Percentiles rank a stretch among this genome's conserved stretches.
Conservation (phyloP, 2,113 vertebrate species). For the Heterocephalus glaber region DNA sequence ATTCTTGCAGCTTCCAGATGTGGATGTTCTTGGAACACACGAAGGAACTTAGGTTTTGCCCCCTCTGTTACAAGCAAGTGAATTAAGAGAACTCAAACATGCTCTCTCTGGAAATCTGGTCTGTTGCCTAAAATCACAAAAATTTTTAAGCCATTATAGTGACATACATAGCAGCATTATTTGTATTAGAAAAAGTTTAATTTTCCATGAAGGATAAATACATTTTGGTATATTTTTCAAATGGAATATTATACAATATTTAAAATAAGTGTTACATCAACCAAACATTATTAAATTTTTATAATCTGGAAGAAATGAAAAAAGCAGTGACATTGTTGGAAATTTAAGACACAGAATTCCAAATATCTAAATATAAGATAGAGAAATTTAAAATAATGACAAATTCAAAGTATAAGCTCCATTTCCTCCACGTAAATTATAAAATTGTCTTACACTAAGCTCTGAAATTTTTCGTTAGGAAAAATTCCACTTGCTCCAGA, state of each 20-base stretch:
- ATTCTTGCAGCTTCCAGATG: neutral
- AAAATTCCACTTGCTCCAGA: neutral
- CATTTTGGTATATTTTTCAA: neutral
- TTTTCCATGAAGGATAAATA: neutral
- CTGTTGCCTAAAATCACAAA: neutral
- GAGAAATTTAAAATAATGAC: neutral
- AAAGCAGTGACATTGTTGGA: neutral
- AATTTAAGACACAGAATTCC: conserved; percentile 8
- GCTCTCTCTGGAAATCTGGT: neutral
- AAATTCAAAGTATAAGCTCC: neutral
- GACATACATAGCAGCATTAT: neutral
- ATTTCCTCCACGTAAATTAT: neutral
- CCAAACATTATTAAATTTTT: neutral
- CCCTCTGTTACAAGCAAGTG: neutral
- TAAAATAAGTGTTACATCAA: neutral
- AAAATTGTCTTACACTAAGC: neutral
- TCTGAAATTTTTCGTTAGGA: neutral
- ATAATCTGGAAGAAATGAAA: neutral
- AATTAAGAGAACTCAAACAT: neutral
- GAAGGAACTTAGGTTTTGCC: neutral
- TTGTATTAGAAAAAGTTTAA: neutral
- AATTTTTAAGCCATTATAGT: neutral
- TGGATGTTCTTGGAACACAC: neutral
- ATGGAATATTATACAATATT: conserved; percentile 30
- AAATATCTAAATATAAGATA: neutral